Base-by-base conservation (phyloP, 2,888 invertebrate species). In the Saturnia japonica region DNA sequence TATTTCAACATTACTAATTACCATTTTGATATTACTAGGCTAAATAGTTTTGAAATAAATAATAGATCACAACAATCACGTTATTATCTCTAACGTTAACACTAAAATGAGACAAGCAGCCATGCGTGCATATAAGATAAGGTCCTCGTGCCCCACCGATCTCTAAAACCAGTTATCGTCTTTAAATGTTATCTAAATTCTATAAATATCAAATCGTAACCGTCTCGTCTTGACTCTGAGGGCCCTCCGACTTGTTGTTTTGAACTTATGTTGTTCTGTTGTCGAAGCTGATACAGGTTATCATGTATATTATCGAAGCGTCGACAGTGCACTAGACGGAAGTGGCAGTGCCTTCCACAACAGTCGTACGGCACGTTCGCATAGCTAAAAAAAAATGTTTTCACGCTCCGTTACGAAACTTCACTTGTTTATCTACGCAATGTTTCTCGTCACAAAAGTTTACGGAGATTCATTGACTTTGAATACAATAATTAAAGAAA, bases 251-350 rank as follows among this genome's bases (percentile, higher is more conserved):
- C 88, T 88, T 91, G 91, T 92, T 93, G 90, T 93, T 93, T 90
- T 92, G 90, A 91, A 91, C 91, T 91, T 86, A 86, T 85, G 85
- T 84, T 86, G 81, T 86, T 86, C 85, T 87, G 86, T 88, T 85
- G 85, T 86, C 85, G 86, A 82, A 82, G 86, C 88, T 91, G 90
- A 92, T 90, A 90, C 87, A 89, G 91, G 93, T 91, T 93, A 93
- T 93, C 93, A 78, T 79, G 80, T 88, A 84, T 91, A 90, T 91
- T 92, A 89, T 87, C 90, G 85, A 85, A 85, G 78, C 85, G 85
- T 82, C 82, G 77, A 78, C 81, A 79, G 75, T 77, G 80, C 83
- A 80, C 84, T 84, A 90, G 87, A 91, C 89, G 91, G 91, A 91
- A 91, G 86, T 85, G 80, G 81, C 86, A 90, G 91, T 91, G 82